Percentiles rank a stretch among this genome's conserved stretches.
Evolutionary conservation across 1,140 invertebrate species (phyloP).

Genomic region (Drosophila nigrodunni): DNA sequence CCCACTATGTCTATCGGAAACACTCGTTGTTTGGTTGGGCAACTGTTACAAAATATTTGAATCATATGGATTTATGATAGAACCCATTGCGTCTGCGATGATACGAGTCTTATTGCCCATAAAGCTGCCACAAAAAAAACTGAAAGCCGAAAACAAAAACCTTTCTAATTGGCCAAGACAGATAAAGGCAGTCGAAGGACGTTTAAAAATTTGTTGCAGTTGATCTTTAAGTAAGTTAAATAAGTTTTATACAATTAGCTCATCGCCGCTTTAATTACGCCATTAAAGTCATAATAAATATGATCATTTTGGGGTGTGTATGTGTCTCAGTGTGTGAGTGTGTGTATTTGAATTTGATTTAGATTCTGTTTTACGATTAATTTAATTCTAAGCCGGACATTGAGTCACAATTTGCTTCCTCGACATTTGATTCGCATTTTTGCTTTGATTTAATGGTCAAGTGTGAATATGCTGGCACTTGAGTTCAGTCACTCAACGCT

Average conservation of each 20-base stretch:
- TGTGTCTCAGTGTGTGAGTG: slow-evolving; percentile 7
- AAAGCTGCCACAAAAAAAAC: slow-evolving; percentile 13
- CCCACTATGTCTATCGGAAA: slow-evolving; percentile 42
- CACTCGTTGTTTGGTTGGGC: slow-evolving; percentile 35
- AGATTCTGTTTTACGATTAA: slow-evolving; percentile 16
- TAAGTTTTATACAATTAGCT: slow-evolving; percentile 14
- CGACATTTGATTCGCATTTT: neutral
- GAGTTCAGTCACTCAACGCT: slow-evolving; percentile 12
- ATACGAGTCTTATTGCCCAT: slow-evolving; percentile 1
- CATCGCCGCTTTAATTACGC: slow-evolving; percentile 39
- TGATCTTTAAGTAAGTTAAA: neutral
- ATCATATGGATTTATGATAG: slow-evolving; percentile 52
- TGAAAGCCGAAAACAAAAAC: neutral
- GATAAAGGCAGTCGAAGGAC: slow-evolving; percentile 35
- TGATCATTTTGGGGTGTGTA: slow-evolving; percentile 14
- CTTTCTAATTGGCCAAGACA: slow-evolving; percentile 45
- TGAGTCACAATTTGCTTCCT: slow-evolving; percentile 18
- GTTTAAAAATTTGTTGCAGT: slow-evolving; percentile 29
- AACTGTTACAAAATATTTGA: slow-evolving; percentile 62
- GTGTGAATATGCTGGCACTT: slow-evolving; percentile 22
- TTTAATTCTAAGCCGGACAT: slow-evolving; percentile 22
- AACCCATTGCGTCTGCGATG: slow-evolving; percentile 26
- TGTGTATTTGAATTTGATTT: slow-evolving; percentile 9
- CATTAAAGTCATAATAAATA: slow-evolving; percentile 36
- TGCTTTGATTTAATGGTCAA: slow-evolving; percentile 30